Percentiles rank a stretch among this genome's conserved stretches.
These are phyloP conservation scores for Pseudocheirus occidentalis DNA, from an alignment of 2,797 vertebrate species.

Conservation along the genomic window DNA sequence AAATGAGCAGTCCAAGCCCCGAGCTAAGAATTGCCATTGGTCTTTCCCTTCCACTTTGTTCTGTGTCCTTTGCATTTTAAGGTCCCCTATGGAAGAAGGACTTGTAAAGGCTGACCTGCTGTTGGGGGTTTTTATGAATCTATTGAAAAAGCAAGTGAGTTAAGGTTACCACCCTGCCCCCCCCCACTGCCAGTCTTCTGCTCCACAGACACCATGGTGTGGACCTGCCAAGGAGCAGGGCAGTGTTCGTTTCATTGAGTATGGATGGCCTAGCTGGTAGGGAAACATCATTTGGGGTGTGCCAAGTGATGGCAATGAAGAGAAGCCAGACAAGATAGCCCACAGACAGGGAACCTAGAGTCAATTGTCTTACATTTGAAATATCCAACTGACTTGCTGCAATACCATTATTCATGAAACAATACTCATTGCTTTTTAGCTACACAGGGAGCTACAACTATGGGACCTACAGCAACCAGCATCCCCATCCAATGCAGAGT, in stretches of 20 bases:
- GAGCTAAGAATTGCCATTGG: background rate
- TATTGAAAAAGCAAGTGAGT: background rate
- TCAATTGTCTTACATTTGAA: background rate
- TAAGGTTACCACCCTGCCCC: background rate
- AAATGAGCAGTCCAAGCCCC: background rate
- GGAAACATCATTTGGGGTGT: background rate
- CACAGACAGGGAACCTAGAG: background rate
- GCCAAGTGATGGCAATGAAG: background rate
- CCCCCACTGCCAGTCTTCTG: background rate
- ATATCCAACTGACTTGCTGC: background rate
- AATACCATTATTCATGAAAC: conserved; percentile 7
- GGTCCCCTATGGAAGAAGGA: background rate
- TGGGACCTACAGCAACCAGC: conserved; percentile 96
- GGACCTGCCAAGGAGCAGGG: background rate
- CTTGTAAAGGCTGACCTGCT: background rate
- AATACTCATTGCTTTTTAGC: conserved; percentile 81
- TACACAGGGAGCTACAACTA: conserved; percentile 99
- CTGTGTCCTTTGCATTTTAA: background rate
- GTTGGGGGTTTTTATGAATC: background rate
- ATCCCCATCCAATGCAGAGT: conserved; percentile 95
- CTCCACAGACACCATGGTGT: fast-evolving
- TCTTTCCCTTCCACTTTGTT: background rate
- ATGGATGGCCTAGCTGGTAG: fast-evolving
- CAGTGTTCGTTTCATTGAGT: background rate
- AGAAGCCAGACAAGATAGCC: background rate